A percentile compares a stretch with the other conserved stretches of the same genome.
phyloP scores from a whole-genome alignment of 2,797 vertebrate genomes.

The Thripadectes ignobilis region DNA sequence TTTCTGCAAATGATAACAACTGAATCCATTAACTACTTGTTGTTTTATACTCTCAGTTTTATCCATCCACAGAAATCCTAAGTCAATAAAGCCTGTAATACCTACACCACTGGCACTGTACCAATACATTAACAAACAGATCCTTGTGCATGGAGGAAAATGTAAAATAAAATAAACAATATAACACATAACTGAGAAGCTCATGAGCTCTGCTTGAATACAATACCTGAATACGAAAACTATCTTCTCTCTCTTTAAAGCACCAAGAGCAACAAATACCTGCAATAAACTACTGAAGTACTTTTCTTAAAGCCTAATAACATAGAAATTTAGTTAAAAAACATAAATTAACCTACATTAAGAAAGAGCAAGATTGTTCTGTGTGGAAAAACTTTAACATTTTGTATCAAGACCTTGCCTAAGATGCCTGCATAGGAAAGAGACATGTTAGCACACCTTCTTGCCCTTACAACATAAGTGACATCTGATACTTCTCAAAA shows the following conservation, averaged over 20 bases:
- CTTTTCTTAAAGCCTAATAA: not conserved
- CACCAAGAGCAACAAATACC: not conserved
- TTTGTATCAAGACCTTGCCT: not conserved
- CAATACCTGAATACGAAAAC: not conserved
- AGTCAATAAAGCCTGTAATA: not conserved
- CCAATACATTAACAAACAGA: not conserved
- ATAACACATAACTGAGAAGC: not conserved
- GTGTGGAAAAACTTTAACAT: not conserved
- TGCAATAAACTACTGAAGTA: not conserved
- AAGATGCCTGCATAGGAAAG: not conserved
- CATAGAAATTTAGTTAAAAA: not conserved
- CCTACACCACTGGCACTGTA: not conserved
- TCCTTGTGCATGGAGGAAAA: not conserved
- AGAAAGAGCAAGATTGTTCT: not conserved
- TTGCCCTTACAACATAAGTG: not conserved
- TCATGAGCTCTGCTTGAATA: not conserved
- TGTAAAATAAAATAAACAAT: not conserved
- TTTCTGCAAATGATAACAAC: not conserved
- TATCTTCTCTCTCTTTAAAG: not conserved
- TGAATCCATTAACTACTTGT: not conserved
- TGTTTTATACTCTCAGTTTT: not conserved
- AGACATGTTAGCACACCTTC: not conserved
- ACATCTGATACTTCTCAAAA: not conserved
- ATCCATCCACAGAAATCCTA: not conserved
- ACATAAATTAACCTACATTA: not conserved